Evolutionary conservation across 2,113 vertebrate genomes (phyloP), one percentile per base, ranked within the genome.

Genomic region (Nothocercus nigrocapillus): DNA sequence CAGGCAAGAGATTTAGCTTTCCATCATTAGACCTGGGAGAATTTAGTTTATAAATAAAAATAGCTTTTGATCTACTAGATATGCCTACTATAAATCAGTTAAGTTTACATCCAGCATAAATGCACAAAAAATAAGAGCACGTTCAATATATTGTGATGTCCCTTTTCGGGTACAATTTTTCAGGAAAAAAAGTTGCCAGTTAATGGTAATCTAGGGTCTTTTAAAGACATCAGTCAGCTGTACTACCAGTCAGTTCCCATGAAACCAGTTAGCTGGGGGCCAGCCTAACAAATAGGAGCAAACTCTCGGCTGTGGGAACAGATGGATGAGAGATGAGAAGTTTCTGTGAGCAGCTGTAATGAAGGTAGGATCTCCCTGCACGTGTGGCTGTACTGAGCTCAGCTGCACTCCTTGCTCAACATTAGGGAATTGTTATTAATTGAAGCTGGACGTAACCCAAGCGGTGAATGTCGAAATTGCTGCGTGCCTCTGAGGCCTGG

Each of bases 371-470:
- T n/a, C 45, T 85, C 75, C 54, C 45, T 59, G 49, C 63, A 20
- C 3, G 2, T 36, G 17, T 44, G 44, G 47, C 34, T 25, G 7
- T 66, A 88, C 67, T 0, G 0, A 69, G 54, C 68, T 54, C 40
- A 70, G 67, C 40, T 4, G 0, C 36, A 19, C 49, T 90, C 88
- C 13, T 88, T 74, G 30, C 42, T 85, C 21, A 38, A 75, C 34
- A 62, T 19, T 17, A 9, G 68, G 61, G 45, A 51, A 56, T 38
- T 88, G 49, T 51, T 54, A 42, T 3, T 63, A 32, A 70, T 1
- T n/a, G 27, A 80, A 66, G n/a, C 8, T 70, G 75, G 16, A 94
- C 66, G 15, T 80, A 53, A 30, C 49, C 38, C 45, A 69, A 70
- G 36, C 36, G 44, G 9, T 15, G 11, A 13, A 0, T 10, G 19